A percentile compares a stretch with the other conserved stretches of the same genome.
phyloP scores from a whole-genome alignment of 2,113 vertebrate genomes.

The Ochotona curzoniae region DNA sequence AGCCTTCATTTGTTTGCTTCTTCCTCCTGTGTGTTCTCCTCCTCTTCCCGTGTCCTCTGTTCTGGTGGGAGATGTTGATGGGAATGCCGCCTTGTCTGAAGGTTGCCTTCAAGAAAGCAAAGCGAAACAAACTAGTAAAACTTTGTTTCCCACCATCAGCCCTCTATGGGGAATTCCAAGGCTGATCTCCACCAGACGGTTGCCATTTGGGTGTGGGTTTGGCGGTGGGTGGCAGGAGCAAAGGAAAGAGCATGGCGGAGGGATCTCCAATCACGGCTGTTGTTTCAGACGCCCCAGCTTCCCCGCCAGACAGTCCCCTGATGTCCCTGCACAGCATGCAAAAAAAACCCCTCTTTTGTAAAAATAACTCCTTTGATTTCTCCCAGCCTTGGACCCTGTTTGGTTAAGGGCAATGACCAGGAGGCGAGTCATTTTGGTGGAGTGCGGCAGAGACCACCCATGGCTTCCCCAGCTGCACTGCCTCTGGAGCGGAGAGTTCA shows the following conservation, averaged over 20 bases:
- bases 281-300: conserved; percentile 16
- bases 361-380: conserved; percentile 76
- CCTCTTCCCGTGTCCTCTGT: not conserved
- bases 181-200: not conserved
- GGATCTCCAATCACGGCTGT: not conserved
- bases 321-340: conserved; percentile 58
- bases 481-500: conserved; percentile 52
- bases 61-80: not conserved
- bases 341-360: conserved; percentile 49
- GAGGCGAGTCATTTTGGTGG: not conserved
- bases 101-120: not conserved
- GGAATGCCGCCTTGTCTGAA: not conserved
- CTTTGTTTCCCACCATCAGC: not conserved
- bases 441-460: not conserved
- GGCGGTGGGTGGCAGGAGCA: not conserved
- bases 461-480: conserved; percentile 60
- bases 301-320: conserved; percentile 32
- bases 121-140: not conserved
- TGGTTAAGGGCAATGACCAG: conserved; percentile 56
- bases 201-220: not conserved
- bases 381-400: conserved; percentile 41
- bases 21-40: not conserved
- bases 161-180: not conserved
- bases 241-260: not conserved
- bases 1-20: not conserved